These are phyloP conservation scores for Ammodytes dubius DNA, from an alignment of 2,113 vertebrate species.

Conservation along the genomic window DNA sequence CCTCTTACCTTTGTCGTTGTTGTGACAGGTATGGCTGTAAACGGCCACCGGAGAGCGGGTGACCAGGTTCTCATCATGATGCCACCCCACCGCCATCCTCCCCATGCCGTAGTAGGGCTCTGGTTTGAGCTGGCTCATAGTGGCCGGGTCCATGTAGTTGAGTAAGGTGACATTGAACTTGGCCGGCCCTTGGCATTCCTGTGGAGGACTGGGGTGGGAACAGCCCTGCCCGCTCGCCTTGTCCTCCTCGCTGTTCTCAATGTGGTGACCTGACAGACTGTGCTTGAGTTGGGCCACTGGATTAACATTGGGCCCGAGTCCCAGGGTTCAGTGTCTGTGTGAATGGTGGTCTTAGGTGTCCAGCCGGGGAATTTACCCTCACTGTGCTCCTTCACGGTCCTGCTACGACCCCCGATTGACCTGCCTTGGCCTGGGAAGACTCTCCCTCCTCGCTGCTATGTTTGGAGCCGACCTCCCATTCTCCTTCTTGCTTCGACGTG, in stretches of 20 bases:
- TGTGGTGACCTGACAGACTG: conserved; percentile 72
- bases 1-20: conserved; percentile 83
- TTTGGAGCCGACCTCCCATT: conserved; percentile 75
- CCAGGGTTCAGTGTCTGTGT: conserved; percentile 40
- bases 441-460: conserved; percentile 77
- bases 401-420: conserved; percentile 19
- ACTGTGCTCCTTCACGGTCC: conserved; percentile 34
- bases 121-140: conserved; percentile 93
- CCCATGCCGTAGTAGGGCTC: conserved; percentile 99
- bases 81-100: conserved; percentile 98
- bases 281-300: conserved; percentile 70
- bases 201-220: conserved; percentile 75
- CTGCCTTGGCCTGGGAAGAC: conserved; percentile 52
- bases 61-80: conserved; percentile 96
- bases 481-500: conserved; percentile 67
- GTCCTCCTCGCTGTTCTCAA: conserved; percentile 67
- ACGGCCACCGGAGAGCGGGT: conserved; percentile 92
- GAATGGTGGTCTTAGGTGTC: conserved; percentile 30
- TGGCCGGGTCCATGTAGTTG: conserved; percentile 96
- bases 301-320: conserved; percentile 46
- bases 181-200: conserved; percentile 47
- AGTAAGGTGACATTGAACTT: conserved; percentile 94
- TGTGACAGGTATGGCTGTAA: conserved; percentile 93
- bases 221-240: conserved; percentile 69
- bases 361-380: conserved; percentile 65